Evolutionary conservation across 2,797 vertebrate species (phyloP), one percentile per base, ranked within the genome.

Genomic region (Bucorvus abyssinicus): DNA sequence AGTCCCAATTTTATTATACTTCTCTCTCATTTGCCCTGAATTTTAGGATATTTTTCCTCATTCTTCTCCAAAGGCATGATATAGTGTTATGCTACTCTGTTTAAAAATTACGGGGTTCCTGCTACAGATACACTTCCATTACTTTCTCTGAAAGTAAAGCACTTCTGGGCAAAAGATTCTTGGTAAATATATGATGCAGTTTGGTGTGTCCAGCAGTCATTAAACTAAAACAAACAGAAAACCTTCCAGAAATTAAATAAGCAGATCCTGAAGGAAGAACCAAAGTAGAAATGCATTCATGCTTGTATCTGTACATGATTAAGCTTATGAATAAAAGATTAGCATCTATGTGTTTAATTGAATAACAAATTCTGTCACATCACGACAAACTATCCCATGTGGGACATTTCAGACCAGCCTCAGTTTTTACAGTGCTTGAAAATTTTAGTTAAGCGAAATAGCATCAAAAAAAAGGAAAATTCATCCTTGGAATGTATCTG

Each of bases 291-390:
- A 93, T 2, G 3, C 0, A 3, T 90, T 64, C 52, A 53, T 76
- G 77, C 71, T 86, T 94, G 19, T 80, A 71, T 93, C 77, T 93
- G 81, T 83, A 90, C 38, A 44, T 52, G 77, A 93, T 80, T 77
- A 93, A 79, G 44, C 64, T 89, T 67, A 92, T 87, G 36, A 93
- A 96, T 95, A 94, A 94, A 94, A 94, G 27, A 94, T 84, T 55
- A 50, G 64, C 57, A 91, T 76, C 73, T 82, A 76, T 61, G 71
- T 77, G 45, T 87, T 94, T 94, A 95, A 94, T 85, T 93, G 42
- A 95, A 95, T 85, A 86, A 96, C 93, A 94, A 90, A 80, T 65
- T 53, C 59, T 85, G 86, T 78, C 75, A 79, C 64, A 80, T 52
- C 60, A 70, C 19, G 75, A 92, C 80, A 92, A 94, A 45, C 65